Evolutionary conservation across 2,797 vertebrate species (phyloP).

Genomic region (Phaenicophaeus curvirostris): DNA sequence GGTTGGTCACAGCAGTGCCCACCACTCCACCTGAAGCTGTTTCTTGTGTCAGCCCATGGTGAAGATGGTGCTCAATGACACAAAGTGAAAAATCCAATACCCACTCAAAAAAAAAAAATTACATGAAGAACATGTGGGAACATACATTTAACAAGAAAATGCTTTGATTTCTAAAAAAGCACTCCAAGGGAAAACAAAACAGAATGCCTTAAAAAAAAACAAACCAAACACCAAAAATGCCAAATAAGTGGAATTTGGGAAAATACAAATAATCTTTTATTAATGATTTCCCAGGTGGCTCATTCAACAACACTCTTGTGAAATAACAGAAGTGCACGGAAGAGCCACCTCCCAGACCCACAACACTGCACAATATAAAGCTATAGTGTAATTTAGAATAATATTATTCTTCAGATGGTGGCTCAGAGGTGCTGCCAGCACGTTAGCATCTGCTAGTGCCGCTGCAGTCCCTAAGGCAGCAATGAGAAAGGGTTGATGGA

Average conservation of each 20-base stretch:
- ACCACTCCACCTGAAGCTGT: background rate
- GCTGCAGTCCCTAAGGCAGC: background rate
- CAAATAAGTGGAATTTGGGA: background rate
- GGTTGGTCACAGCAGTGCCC: rapidly evolving
- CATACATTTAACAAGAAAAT: background rate
- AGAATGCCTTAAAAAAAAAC: background rate
- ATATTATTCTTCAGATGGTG: background rate
- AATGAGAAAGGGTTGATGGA: background rate
- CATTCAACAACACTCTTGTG: background rate
- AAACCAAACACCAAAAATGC: background rate
- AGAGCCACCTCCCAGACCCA: background rate
- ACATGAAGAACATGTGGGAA: rapidly evolving
- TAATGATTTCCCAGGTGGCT: background rate
- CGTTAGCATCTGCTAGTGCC: background rate
- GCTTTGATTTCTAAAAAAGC: background rate
- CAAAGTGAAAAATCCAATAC: background rate
- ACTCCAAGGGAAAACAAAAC: background rate
- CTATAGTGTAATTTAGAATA: background rate
- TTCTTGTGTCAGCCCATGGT: too few species aligned
- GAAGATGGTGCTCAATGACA: background rate
- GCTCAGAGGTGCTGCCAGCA: background rate
- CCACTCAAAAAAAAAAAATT: background rate
- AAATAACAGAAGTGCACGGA: background rate
- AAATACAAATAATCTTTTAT: background rate
- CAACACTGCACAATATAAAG: background rate